A percentile compares a stretch with the other conserved stretches of the same genome.
Conservation (phyloP, 2,888 invertebrate species). For the Pyralis farinalis region DNA sequence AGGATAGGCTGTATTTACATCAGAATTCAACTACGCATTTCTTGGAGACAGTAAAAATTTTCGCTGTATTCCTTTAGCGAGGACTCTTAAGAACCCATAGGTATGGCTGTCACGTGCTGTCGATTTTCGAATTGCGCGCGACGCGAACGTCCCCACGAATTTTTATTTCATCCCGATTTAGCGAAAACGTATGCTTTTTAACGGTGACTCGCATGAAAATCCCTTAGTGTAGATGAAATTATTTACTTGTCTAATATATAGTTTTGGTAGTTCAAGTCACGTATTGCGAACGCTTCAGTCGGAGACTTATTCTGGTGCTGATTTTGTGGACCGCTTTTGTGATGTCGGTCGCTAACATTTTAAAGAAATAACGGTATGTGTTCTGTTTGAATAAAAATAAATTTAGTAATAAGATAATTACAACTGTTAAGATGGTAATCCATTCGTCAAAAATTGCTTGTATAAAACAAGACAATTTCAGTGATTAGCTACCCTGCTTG, state of each 20-base stretch:
- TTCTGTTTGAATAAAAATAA: too few species aligned
- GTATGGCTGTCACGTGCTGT: slow-evolving; percentile 43
- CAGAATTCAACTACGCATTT: slow-evolving; percentile 13
- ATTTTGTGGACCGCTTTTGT: background rate
- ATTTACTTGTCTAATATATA: slow-evolving; percentile 58
- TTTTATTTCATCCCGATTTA: slow-evolving; percentile 44
- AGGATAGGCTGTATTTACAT: slow-evolving; percentile 2
- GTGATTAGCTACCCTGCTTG: too few species aligned
- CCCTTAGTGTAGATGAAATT: slow-evolving; percentile 53
- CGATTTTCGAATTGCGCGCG: slow-evolving; percentile 58
- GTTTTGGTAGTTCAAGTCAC: slow-evolving; percentile 35
- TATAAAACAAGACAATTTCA: too few species aligned
- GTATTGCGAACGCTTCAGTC: slow-evolving; percentile 19
- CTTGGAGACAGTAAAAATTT: slow-evolving; percentile 10
- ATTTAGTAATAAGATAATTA: too few species aligned
- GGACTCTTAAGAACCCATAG: slow-evolving; percentile 3
- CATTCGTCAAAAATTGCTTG: too few species aligned
- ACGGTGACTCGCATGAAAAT: slow-evolving; percentile 32
- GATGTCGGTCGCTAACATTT: background rate
- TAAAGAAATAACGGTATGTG: background rate
- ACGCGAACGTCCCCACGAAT: slow-evolving; percentile 32
- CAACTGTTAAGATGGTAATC: too few species aligned
- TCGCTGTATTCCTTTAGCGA: slow-evolving; percentile 4
- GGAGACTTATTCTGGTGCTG: background rate
- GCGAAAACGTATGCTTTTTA: slow-evolving; percentile 40